phyloP scores from a whole-genome alignment of 2,113 vertebrate genomes.

The Prolemur simus region DNA sequence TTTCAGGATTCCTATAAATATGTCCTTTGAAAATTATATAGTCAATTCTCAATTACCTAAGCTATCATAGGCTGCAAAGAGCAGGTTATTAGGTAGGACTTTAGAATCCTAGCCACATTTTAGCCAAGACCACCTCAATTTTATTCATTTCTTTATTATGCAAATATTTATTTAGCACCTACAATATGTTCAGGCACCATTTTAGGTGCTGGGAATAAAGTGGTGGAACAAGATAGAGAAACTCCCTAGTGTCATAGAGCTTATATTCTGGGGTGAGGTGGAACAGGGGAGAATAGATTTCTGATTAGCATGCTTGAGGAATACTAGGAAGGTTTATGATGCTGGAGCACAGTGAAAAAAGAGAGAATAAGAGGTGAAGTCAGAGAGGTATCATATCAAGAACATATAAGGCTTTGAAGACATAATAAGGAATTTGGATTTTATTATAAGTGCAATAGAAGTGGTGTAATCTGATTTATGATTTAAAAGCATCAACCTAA shows the following conservation, averaged over 20 bases:
- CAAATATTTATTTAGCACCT: background rate
- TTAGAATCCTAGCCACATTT: background rate
- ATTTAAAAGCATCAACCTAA: background rate
- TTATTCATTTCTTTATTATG: background rate
- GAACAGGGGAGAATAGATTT: background rate
- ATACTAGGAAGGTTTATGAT: background rate
- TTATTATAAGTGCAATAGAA: background rate
- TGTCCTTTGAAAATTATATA: background rate
- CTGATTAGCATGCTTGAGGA: background rate
- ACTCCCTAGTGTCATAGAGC: background rate
- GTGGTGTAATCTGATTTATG: background rate
- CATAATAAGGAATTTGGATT: background rate
- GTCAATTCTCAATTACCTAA: slow-evolving; percentile 1
- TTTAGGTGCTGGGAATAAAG: background rate
- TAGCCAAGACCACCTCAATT: background rate
- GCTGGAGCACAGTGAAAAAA: background rate
- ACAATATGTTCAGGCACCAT: background rate
- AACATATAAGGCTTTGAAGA: background rate
- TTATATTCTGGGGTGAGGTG: background rate
- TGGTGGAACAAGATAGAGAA: background rate
- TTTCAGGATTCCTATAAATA: background rate
- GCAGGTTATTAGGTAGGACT: background rate
- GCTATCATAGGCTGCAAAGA: background rate
- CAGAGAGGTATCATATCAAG: background rate
- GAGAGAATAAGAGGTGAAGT: background rate